Evolutionary conservation across 1,140 invertebrate genomes (phyloP).

Genomic region (Dufourea novaeangliae): DNA sequence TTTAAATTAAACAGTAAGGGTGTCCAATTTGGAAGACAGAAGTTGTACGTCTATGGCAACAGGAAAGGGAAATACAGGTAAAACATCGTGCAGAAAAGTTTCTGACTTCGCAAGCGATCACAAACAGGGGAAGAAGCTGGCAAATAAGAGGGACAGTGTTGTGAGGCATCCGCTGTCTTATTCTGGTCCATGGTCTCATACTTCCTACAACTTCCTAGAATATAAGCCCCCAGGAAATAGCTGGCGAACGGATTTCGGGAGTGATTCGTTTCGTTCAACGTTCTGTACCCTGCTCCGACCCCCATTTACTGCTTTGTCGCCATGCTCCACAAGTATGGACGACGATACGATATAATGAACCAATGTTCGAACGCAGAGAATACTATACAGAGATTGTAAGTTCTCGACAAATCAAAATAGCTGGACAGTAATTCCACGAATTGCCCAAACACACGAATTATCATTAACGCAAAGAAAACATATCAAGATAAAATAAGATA

Average conservation of each 20-base stretch:
- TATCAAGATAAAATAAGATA: too few species aligned
- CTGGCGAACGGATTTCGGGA: constrained; percentile 56
- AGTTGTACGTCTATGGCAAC: too few species aligned
- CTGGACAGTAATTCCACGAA: too few species aligned
- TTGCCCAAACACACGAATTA: too few species aligned
- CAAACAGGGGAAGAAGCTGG: constrained; percentile 17
- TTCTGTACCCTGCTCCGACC: constrained; percentile 32
- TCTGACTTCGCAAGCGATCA: background rate
- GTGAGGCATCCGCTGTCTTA: constrained; percentile 52
- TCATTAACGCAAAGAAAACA: too few species aligned
- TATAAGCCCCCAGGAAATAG: constrained; percentile 71
- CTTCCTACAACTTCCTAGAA: constrained; percentile 75
- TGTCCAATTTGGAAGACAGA: too few species aligned
- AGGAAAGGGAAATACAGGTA: background rate
- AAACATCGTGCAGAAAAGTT: background rate
- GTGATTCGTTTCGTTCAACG: constrained; percentile 67
- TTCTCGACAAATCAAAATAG: too few species aligned
- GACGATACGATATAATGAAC: constrained; percentile 18
- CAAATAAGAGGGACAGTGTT: constrained; percentile 40
- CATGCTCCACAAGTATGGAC: background rate
- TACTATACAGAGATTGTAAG: too few species aligned
- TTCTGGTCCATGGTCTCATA: constrained; percentile 64
- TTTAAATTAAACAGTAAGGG: too few species aligned
- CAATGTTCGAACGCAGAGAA: too few species aligned
- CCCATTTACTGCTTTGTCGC: background rate